phyloP scores from a whole-genome alignment of 1,140 invertebrate species.

The Heliconius himera region DNA sequence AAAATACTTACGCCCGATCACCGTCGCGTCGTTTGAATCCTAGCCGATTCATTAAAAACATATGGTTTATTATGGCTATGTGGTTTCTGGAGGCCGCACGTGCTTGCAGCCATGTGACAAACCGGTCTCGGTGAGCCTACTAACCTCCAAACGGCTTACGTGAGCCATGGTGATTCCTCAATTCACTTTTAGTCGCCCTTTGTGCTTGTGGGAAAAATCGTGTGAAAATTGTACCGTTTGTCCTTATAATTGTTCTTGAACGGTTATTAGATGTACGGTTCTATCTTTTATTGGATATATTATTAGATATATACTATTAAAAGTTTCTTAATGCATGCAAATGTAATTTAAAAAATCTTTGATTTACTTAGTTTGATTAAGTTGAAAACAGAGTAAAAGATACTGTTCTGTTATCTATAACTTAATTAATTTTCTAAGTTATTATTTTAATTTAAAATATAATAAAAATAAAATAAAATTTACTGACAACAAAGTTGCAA shows the following conservation, averaged over 20 bases:
- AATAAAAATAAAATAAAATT: too few relatives aligned
- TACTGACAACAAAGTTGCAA: too few relatives aligned
- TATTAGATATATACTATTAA: neutral
- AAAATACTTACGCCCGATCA: neutral
- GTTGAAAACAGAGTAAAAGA: too few relatives aligned
- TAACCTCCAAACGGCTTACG: constrained; percentile 79
- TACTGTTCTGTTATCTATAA: too few relatives aligned
- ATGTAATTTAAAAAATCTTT: too few relatives aligned
- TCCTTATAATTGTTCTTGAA: constrained; percentile 33
- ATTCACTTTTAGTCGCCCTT: constrained; percentile 63
- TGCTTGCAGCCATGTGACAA: constrained; percentile 75
- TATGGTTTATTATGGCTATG: constrained; percentile 38
- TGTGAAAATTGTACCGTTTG: constrained; percentile 49
- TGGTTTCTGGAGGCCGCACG: constrained; percentile 72
- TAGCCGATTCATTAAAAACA: constrained; percentile 36
- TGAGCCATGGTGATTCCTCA: constrained; percentile 62
- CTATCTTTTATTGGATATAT: constrained; percentile 1
- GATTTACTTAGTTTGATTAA: too few relatives aligned
- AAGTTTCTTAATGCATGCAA: too few relatives aligned
- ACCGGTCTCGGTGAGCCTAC: constrained; percentile 75
- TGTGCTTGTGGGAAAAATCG: constrained; percentile 53
- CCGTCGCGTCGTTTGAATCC: constrained; percentile 28
- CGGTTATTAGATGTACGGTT: neutral
- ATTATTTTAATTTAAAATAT: too few relatives aligned
- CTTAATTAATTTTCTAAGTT: too few relatives aligned